These are phyloP conservation scores for Callipepla californica DNA, from an alignment of 2,113 vertebrate genomes.

Conservation along the genomic window DNA sequence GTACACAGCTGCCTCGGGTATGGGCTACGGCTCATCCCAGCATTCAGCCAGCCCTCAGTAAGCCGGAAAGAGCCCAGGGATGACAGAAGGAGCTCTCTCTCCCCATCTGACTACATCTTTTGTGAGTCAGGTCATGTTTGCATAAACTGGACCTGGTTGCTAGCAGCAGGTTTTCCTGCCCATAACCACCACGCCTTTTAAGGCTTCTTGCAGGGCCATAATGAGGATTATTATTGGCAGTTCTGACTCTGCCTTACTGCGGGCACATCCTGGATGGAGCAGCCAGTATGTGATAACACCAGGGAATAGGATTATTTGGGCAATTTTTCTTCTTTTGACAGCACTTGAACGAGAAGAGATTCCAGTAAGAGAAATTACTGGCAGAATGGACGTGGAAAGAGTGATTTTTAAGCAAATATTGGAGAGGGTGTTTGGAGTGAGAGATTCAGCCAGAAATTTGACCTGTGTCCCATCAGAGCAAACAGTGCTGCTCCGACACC, in stretches of 20 bases:
- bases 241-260: background rate
- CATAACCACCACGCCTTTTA: background rate
- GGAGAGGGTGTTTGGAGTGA: background rate
- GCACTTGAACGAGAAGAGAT: slow-evolving; percentile 2
- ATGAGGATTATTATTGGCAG: background rate
- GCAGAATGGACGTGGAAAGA: slow-evolving; percentile 40
- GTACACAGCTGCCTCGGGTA: background rate
- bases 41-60: background rate
- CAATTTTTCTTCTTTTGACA: slow-evolving; percentile 54
- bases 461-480: background rate
- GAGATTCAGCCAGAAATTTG: slow-evolving; percentile 22
- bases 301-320: slow-evolving; percentile 33
- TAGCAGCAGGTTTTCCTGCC: slow-evolving; percentile 61
- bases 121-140: slow-evolving; percentile 70
- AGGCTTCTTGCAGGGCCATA: background rate
- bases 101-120: slow-evolving; percentile 7
- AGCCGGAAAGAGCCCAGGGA: background rate
- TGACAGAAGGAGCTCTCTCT: slow-evolving; percentile 52
- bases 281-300: slow-evolving; percentile 11
- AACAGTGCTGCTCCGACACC: background rate
- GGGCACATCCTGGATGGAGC: background rate
- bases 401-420: slow-evolving; percentile 31
- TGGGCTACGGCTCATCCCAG: background rate
- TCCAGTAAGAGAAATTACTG: slow-evolving; percentile 46
- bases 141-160: slow-evolving; percentile 60